Conservation (phyloP, 2,113 vertebrate genomes). For the Rhinopomastus cyanomelas region DNA sequence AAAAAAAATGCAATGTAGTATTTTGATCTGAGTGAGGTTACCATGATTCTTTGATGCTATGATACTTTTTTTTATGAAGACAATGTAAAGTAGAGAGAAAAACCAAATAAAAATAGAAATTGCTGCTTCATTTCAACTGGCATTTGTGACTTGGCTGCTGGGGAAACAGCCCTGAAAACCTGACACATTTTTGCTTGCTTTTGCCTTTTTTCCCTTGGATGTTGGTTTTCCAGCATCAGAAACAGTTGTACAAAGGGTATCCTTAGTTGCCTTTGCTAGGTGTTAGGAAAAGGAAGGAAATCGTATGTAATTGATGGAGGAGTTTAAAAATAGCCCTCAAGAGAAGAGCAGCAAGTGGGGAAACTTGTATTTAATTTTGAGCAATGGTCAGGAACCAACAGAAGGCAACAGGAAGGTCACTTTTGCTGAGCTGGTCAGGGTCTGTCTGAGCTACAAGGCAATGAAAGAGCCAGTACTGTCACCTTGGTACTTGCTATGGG, state of each 20-base stretch:
- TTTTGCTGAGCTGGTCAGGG: neutral
- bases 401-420: neutral
- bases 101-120: neutral
- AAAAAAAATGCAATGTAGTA: neutral
- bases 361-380: neutral
- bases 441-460: neutral
- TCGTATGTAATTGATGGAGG: neutral
- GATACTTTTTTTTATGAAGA: neutral
- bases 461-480: neutral
- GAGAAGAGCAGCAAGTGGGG: neutral
- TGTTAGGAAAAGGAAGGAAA: neutral
- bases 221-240: constrained; percentile 1
- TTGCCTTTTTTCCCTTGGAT: neutral
- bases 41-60: too few relatives aligned
- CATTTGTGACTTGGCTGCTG: neutral
- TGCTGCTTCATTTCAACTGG: neutral
- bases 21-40: neutral
- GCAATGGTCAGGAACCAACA: neutral
- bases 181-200: neutral
- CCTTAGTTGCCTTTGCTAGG: neutral
- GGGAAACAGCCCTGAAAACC: neutral
- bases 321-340: neutral
- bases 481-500: neutral
- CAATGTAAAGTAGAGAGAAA: neutral
- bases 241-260: neutral